A percentile compares a stretch with the other conserved stretches of the same genome.
Conservation (phyloP, 2,797 vertebrate genomes). For the Buceros bicornis region DNA sequence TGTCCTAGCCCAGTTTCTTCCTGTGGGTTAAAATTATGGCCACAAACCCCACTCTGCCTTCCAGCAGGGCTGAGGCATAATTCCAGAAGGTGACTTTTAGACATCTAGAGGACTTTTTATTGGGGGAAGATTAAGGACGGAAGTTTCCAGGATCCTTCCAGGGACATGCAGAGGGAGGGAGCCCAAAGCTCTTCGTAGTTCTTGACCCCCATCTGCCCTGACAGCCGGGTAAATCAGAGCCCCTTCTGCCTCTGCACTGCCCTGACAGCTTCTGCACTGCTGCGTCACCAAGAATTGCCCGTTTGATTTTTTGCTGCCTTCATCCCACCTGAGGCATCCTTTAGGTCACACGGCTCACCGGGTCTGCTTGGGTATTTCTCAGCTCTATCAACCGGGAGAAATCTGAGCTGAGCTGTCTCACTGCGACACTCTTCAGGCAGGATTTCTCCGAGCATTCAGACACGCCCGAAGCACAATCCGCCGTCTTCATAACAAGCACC, state of each 20-base stretch:
- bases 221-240: background rate
- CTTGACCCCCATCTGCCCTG: background rate
- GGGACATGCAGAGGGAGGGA: background rate
- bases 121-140: background rate
- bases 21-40: background rate
- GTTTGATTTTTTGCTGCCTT: background rate
- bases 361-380: background rate
- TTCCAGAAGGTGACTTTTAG: background rate
- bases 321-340: background rate
- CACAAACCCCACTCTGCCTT: background rate
- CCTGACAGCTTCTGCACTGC: background rate
- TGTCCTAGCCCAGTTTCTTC: too few species aligned
- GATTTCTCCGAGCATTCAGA: background rate
- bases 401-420: background rate
- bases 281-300: background rate
- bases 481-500: accelerated
- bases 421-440: background rate
- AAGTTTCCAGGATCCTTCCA: background rate
- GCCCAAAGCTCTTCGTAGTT: background rate
- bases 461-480: background rate
- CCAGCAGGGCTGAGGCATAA: background rate
- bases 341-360: background rate
- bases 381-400: background rate
- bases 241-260: background rate
- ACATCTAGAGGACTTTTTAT: background rate